These are phyloP conservation scores for Pollachius pollachius DNA, from an alignment of 2,113 vertebrate species.

Conservation along the genomic window DNA sequence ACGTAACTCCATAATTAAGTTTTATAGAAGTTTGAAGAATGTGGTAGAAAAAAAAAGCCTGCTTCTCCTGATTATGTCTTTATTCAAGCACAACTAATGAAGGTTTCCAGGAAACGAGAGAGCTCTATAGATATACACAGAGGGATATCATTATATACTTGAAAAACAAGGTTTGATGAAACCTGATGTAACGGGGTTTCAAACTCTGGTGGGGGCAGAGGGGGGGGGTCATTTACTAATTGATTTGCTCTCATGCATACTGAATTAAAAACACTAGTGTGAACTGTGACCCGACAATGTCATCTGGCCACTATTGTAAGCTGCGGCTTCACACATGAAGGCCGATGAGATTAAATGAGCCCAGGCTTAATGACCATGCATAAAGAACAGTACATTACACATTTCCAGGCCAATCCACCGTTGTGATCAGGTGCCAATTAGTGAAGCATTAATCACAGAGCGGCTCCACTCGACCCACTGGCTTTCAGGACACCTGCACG, in stretches of 20 bases:
- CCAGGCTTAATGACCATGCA: conserved; percentile 57
- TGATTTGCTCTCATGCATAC: too few species aligned
- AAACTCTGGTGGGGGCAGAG: too few species aligned
- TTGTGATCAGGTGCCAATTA: conserved; percentile 67
- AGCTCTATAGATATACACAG: background rate
- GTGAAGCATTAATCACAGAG: conserved; percentile 56
- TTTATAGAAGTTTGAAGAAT: conserved; percentile 3
- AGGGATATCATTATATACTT: background rate
- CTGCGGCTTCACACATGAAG: conserved; percentile 29
- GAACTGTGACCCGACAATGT: too few species aligned
- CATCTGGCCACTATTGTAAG: too few species aligned
- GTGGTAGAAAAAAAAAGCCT: background rate
- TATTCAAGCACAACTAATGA: background rate
- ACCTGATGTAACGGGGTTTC: too few species aligned
- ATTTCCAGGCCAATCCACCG: conserved; percentile 63
- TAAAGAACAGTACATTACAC: conserved; percentile 24
- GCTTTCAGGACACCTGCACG: conserved; percentile 62
- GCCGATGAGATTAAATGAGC: conserved; percentile 53
- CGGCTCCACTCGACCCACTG: conserved; percentile 34
- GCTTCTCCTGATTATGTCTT: background rate
- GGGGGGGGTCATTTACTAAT: too few species aligned
- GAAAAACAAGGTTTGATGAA: background rate
- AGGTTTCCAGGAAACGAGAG: background rate
- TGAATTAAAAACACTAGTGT: too few species aligned
- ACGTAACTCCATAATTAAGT: background rate